Base-by-base conservation (phyloP, 2,888 invertebrate species). In the Xanthorhoe spadicearia region DNA sequence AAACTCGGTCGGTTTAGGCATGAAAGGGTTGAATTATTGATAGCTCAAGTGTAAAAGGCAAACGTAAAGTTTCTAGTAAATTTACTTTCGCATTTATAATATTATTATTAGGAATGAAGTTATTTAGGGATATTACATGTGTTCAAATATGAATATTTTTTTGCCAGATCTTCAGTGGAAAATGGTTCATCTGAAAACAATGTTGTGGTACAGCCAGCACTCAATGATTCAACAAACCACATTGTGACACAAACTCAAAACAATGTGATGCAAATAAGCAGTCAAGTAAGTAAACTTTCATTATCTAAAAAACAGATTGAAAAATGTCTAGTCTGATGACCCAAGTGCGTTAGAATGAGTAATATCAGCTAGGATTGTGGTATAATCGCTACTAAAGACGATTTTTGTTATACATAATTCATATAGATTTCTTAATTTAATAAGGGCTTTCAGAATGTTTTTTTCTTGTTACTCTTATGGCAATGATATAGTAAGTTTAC, bases 181-280 rank as follows among this genome's bases (percentile, higher is more conserved):
- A 91, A 91, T 69, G 83, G 86, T 61, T 77, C 86, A 19, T 74
- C 78, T 7, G 89, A 91, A 70, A 85, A 66, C 55, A 83, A 76
- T 69, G 81, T 86, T 19, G 76, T 67, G 0, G 59, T 70, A 10
- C 70, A 74, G 60, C 61, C 68, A 6, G 46, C 61, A 17, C 43
- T 68, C 9, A 55, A 43, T 8, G 52, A 64, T 61, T 68, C 73
- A 46, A 85, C 87, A 70, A 83, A 79, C 32, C 84, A 83, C 62
- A 67, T 87, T 58, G 67, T 68, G 19, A 57, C 68, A 8, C 67
- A 62, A 66, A 62, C 56, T n/a, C 66, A 62, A 62, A 68, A 64
- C 43, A 79, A 90, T 71, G 91, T 92, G 66, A 92, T 93, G 92
- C 92, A 92, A 84, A 90, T 93, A 68, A 86, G 88, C 23, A 90